A percentile compares a stretch with the other conserved stretches of the same genome.
Evolutionary conservation across 2,113 vertebrate genomes (phyloP).

Genomic region (Labrus mixtus): DNA sequence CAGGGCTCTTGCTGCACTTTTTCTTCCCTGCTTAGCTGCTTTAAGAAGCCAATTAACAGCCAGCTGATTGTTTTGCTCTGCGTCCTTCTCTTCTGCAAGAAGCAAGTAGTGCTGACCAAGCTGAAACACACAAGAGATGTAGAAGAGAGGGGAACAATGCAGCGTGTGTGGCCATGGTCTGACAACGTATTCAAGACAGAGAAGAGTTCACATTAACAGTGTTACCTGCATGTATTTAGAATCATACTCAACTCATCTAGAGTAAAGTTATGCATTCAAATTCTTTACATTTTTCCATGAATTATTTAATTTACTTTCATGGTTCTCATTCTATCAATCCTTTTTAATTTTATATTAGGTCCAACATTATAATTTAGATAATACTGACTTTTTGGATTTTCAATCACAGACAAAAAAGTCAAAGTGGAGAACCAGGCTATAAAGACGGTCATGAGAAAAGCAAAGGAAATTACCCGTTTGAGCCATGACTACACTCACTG

Average conservation of each 20-base stretch:
- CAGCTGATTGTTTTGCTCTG: conserved; percentile 87
- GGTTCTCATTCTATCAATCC: too few relatives aligned
- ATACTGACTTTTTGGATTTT: too few relatives aligned
- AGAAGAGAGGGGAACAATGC: conserved; percentile 5
- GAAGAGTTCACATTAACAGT: not conserved
- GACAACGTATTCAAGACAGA: not conserved
- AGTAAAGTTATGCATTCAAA: too few relatives aligned
- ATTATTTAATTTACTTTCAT: too few relatives aligned
- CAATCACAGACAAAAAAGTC: too few relatives aligned
- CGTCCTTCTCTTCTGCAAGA: conserved; percentile 85
- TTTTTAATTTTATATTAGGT: too few relatives aligned
- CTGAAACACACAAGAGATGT: conserved; percentile 76
- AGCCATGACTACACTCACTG: too few relatives aligned
- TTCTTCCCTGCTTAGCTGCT: conserved; percentile 93
- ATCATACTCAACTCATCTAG: not conserved
- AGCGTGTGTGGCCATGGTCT: not conserved
- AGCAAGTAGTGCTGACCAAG: conserved; percentile 90
- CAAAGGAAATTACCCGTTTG: too few relatives aligned
- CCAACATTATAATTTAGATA: too few relatives aligned
- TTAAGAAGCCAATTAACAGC: conserved; percentile 92
- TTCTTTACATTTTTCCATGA: too few relatives aligned
- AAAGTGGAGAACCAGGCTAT: too few relatives aligned
- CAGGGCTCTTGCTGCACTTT: conserved; percentile 87
- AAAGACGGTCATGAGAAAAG: too few relatives aligned
- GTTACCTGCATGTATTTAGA: not conserved